Evolutionary conservation across 2,888 invertebrate species (phyloP).

Genomic region (Hyppa rectilinea): DNA sequence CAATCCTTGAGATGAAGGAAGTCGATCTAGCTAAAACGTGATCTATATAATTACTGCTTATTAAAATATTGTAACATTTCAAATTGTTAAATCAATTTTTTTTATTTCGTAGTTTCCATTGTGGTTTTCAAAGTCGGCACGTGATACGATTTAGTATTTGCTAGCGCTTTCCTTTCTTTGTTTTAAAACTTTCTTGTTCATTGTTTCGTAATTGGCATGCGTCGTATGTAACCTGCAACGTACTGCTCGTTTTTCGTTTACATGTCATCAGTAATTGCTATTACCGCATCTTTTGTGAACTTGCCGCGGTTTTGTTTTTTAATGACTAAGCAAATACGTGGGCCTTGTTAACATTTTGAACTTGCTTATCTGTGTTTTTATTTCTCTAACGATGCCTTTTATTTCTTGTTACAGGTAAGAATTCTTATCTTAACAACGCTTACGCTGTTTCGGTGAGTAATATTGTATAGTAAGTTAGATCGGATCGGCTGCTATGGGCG

Average conservation of each 20-base stretch:
- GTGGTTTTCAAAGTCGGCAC: slow-evolving; percentile 68
- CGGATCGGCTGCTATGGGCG: slow-evolving; percentile 68
- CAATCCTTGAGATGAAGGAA: slow-evolving; percentile 72
- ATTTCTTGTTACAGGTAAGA: slow-evolving; percentile 86
- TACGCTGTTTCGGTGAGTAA: slow-evolving; percentile 75
- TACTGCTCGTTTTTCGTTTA: slow-evolving; percentile 79
- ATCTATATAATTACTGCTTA: slow-evolving; percentile 61
- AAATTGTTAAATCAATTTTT: slow-evolving; percentile 14
- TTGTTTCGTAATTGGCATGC: slow-evolving; percentile 86
- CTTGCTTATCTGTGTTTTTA: slow-evolving; percentile 66
- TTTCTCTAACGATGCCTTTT: slow-evolving; percentile 64
- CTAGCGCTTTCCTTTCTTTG: slow-evolving; percentile 84
- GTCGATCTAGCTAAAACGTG: slow-evolving; percentile 65
- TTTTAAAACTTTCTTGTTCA: slow-evolving; percentile 84
- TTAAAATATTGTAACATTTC: slow-evolving; percentile 32
- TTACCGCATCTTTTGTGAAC: slow-evolving; percentile 82
- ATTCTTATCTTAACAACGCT: slow-evolving; percentile 58
- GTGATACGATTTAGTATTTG: slow-evolving; percentile 78
- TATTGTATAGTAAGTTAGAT: slow-evolving; percentile 66
- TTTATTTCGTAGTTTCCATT: slow-evolving; percentile 61
- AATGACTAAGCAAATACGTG: slow-evolving; percentile 71
- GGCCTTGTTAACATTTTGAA: slow-evolving; percentile 79
- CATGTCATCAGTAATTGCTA: slow-evolving; percentile 82
- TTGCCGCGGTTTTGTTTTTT: slow-evolving; percentile 68
- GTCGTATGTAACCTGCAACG: slow-evolving; percentile 83